These are phyloP conservation scores for Sipha maydis DNA, from an alignment of 2,888 invertebrate genomes.

Conservation along the genomic window DNA sequence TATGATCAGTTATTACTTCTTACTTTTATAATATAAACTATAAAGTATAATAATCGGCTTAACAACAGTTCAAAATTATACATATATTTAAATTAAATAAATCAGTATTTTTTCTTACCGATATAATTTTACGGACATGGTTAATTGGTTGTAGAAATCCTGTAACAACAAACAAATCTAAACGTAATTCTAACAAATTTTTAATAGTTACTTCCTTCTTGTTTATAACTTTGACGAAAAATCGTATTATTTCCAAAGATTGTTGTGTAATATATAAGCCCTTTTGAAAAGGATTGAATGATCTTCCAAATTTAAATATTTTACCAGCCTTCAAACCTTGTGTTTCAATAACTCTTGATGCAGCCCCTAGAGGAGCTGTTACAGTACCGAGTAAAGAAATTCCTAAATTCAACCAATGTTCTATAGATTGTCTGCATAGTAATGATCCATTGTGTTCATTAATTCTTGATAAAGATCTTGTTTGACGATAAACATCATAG, in stretches of 20 bases:
- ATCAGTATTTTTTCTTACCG: not conserved
- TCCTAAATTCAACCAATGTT: constrained; percentile 11
- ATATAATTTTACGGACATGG: not conserved
- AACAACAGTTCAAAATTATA: not conserved
- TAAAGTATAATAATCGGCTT: not conserved
- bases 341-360: not conserved
- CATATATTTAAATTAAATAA: not conserved
- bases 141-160: not conserved
- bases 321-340: not conserved
- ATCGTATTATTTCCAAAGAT: not conserved
- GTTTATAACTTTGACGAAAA: not conserved
- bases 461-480: not conserved
- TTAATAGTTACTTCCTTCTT: not conserved
- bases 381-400: not conserved
- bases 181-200: not conserved
- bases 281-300: not conserved
- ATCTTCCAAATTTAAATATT: not conserved
- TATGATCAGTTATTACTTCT: too few species aligned
- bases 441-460: not conserved
- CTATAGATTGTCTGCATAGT: not conserved
- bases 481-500: not conserved
- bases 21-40: too few species aligned
- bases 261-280: not conserved
- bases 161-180: constrained; percentile 23
- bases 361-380: not conserved